These are phyloP conservation scores for Trogon melanurus DNA, from an alignment of 2,113 vertebrate species.

Conservation along the genomic window DNA sequence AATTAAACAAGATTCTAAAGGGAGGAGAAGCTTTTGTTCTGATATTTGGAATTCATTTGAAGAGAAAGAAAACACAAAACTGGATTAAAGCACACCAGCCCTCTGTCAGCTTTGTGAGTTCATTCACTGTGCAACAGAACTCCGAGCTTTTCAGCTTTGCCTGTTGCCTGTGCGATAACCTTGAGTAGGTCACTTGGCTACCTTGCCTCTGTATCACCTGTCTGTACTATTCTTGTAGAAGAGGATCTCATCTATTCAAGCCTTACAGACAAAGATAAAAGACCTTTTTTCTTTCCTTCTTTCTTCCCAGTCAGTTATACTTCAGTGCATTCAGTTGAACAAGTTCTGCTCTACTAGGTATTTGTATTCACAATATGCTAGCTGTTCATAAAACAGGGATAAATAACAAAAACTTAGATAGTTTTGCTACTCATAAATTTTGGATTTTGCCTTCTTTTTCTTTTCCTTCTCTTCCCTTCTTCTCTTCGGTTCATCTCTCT, in stretches of 20 bases:
- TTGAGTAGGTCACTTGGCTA: background rate
- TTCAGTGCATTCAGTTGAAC: background rate
- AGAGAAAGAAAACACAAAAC: background rate
- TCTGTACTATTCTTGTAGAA: background rate
- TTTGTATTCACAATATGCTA: background rate
- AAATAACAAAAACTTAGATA: background rate
- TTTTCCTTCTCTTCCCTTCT: background rate
- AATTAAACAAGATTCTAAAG: background rate
- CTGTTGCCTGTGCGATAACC: constrained; percentile 20
- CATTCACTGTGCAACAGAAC: background rate
- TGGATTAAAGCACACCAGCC: background rate
- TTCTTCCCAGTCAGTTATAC: background rate
- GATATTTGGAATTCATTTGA: background rate
- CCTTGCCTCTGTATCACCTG: background rate
- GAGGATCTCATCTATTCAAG: background rate
- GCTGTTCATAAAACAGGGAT: background rate
- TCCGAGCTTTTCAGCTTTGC: background rate
- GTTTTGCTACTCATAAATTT: background rate
- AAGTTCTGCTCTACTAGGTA: background rate
- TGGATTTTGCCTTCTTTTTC: constrained; percentile 1
- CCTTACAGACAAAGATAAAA: background rate
- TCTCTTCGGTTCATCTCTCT: background rate
- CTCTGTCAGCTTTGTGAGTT: background rate
- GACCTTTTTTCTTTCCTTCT: background rate
- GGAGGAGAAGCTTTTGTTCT: background rate